A percentile compares a stretch with the other conserved stretches of the same genome.
phyloP scores from a whole-genome alignment of 2,113 vertebrate species.

The Globicephala melas region DNA sequence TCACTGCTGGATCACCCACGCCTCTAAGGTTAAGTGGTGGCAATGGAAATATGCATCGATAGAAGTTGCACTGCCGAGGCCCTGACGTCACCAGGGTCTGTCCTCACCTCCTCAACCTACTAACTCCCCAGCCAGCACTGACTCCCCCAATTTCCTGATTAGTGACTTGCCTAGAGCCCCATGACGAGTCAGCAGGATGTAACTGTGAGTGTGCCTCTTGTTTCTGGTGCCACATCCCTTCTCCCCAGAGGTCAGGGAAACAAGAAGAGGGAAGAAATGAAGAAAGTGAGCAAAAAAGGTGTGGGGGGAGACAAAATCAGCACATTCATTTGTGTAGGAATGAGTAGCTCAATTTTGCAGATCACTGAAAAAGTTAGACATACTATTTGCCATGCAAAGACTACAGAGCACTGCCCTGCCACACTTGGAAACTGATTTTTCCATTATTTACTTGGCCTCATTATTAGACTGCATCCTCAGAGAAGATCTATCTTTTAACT shows the following conservation, averaged over 20 bases:
- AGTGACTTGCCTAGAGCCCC: neutral
- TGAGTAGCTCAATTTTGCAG: neutral
- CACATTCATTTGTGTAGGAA: neutral
- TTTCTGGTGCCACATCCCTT: neutral
- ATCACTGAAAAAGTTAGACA: neutral
- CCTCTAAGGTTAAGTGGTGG: neutral
- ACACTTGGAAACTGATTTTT: neutral
- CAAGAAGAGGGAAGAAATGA: neutral
- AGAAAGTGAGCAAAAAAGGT: neutral
- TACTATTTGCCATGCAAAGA: neutral
- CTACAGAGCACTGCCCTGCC: neutral
- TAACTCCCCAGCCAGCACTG: neutral
- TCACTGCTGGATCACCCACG: neutral
- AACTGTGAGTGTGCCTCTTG: neutral
- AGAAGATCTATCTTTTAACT: slow-evolving; percentile 55
- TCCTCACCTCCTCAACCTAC: neutral
- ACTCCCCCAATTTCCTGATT: neutral
- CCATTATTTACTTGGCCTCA: slow-evolving; percentile 14
- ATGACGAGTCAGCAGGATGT: neutral
- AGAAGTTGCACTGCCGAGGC: neutral
- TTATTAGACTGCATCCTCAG: neutral
- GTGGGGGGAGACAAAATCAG: neutral
- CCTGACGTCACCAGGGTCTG: neutral
- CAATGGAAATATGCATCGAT: neutral
- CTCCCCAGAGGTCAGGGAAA: neutral